phyloP scores from a whole-genome alignment of 2,888 invertebrate genomes.

The Lysandra bellargus region DNA sequence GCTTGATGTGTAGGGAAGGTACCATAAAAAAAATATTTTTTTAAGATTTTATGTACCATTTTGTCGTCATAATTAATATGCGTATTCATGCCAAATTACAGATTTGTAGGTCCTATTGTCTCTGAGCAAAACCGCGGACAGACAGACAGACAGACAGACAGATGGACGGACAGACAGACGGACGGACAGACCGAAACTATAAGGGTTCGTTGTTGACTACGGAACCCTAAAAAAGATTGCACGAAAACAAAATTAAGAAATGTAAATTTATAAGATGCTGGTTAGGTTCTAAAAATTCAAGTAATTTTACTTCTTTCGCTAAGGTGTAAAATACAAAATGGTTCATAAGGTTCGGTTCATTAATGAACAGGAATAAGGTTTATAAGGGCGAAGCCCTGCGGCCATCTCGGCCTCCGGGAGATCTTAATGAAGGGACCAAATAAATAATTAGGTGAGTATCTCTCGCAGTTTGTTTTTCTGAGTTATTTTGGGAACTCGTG shows the following conservation, averaged over 20 bases:
- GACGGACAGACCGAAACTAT: too few relatives aligned
- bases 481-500: background rate
- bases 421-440: conserved; percentile 10
- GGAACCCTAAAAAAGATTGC: background rate
- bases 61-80: too few relatives aligned
- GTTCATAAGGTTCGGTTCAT: background rate
- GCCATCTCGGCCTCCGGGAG: background rate
- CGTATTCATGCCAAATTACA: too few relatives aligned
- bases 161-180: too few relatives aligned
- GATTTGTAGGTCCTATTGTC: too few relatives aligned
- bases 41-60: too few relatives aligned
- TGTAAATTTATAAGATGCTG: background rate
- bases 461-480: background rate
- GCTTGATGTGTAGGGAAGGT: too few relatives aligned
- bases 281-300: background rate
- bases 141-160: too few relatives aligned
- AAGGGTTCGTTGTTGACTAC: too few relatives aligned
- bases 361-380: background rate
- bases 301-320: background rate
- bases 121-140: too few relatives aligned
- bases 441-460: conserved; percentile 21
- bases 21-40: too few relatives aligned
- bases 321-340: background rate
- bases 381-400: background rate
- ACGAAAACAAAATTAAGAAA: background rate